A percentile compares a stretch with the other conserved stretches of the same genome.
These are phyloP conservation scores for Galerucella calmariensis DNA, from an alignment of 2,888 invertebrate genomes.

Conservation along the genomic window DNA sequence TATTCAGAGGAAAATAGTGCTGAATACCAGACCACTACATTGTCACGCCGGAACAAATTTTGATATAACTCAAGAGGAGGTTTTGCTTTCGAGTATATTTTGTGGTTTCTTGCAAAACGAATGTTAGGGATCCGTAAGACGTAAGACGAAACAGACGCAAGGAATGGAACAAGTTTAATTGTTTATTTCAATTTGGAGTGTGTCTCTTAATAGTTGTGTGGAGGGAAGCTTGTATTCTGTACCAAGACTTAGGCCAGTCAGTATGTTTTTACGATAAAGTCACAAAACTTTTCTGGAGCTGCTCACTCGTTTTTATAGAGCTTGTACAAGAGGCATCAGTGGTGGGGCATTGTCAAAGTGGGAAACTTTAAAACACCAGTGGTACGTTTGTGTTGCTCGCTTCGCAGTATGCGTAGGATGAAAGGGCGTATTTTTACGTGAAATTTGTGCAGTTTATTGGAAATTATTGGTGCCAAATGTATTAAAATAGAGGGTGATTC, in stretches of 20 bases:
- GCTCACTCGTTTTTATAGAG: too few relatives aligned
- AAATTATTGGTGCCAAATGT: too few relatives aligned
- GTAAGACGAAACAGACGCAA: constrained; percentile 42
- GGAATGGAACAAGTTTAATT: constrained; percentile 55
- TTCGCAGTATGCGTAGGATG: too few relatives aligned
- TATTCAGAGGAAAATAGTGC: constrained; percentile 14
- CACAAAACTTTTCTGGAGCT: too few relatives aligned
- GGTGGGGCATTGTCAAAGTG: too few relatives aligned
- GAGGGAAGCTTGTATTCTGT: constrained; percentile 50
- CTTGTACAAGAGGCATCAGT: too few relatives aligned
- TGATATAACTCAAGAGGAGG: constrained; percentile 30
- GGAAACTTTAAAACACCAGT: too few relatives aligned
- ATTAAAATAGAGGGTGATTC: too few relatives aligned
- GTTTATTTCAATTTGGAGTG: constrained; percentile 58
- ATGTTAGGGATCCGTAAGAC: constrained; percentile 37
- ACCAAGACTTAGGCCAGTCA: constrained; percentile 13
- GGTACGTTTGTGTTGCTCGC: too few relatives aligned
- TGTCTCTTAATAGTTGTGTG: constrained; percentile 56
- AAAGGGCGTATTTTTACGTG: too few relatives aligned
- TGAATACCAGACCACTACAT: constrained; percentile 28
- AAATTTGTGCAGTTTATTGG: too few relatives aligned
- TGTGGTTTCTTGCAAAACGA: constrained; percentile 44
- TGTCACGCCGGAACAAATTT: constrained; percentile 14
- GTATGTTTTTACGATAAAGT: too few relatives aligned
- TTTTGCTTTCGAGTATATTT: constrained; percentile 41